Evolutionary conservation across 1,140 invertebrate genomes (phyloP).

Genomic region (Orius laevigatus): DNA sequence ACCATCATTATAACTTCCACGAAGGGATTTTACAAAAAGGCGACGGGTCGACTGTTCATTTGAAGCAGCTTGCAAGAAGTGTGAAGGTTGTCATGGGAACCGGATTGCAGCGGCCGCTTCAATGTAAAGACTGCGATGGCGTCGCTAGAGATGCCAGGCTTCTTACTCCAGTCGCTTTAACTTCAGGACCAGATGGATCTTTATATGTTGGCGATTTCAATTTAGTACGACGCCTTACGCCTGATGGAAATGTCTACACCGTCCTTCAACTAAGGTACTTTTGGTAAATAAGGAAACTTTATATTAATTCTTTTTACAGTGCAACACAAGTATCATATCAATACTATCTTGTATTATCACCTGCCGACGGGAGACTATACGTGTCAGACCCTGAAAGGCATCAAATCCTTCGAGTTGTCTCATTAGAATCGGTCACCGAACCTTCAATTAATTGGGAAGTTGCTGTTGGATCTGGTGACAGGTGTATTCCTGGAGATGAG

Average conservation of each 20-base stretch:
- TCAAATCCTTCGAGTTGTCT: conserved; percentile 60
- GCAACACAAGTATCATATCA: conserved; percentile 86
- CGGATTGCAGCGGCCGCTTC: conserved; percentile 61
- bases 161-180: conserved; percentile 79
- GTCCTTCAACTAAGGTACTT: conserved; percentile 75
- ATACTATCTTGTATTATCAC: conserved; percentile 88
- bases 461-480: conserved; percentile 86
- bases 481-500: conserved; percentile 85
- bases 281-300: not conserved
- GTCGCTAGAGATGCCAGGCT: conserved; percentile 71
- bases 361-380: conserved; percentile 86
- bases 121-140: conserved; percentile 69
- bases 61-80: conserved; percentile 81
- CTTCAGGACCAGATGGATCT: conserved; percentile 87
- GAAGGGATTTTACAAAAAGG: conserved; percentile 94
- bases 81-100: conserved; percentile 88
- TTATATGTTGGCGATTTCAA: conserved; percentile 96
- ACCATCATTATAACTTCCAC: conserved; percentile 96
- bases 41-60: conserved; percentile 81
- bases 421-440: conserved; percentile 59
- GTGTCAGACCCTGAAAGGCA: conserved; percentile 90
- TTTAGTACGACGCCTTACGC: conserved; percentile 78
- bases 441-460: conserved; percentile 67
- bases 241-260: conserved; percentile 79
- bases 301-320: conserved; percentile 34